Evolutionary conservation across 1,140 invertebrate genomes (phyloP).

Genomic region (Calliopsis andreniformis): DNA sequence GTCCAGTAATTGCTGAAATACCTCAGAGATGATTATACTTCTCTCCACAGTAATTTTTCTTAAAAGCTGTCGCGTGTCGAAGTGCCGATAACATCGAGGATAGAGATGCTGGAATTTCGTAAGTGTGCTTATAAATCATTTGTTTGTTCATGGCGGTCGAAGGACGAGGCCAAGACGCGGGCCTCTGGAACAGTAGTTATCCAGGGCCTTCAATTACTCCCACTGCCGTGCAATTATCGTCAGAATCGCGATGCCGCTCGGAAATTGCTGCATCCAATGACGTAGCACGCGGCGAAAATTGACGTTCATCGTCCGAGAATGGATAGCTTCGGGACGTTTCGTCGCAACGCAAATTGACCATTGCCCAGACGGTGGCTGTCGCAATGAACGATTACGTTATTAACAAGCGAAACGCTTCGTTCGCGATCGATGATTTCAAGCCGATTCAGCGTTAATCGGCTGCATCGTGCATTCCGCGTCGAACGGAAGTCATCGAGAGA

Average conservation of each 20-base stretch:
- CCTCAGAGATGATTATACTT: neutral
- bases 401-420: neutral
- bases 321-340: neutral
- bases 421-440: slow-evolving; percentile 7
- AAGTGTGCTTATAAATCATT: too few relatives aligned
- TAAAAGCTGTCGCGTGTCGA: neutral
- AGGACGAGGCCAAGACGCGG: neutral
- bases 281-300: neutral
- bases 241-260: neutral
- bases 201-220: neutral
- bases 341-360: neutral
- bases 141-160: neutral
- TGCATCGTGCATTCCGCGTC: slow-evolving; percentile 33
- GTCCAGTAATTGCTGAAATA: neutral
- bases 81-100: too few relatives aligned
- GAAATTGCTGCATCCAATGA: neutral
- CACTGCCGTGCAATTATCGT: slow-evolving; percentile 13
- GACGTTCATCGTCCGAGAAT: neutral
- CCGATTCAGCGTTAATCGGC: slow-evolving; percentile 40
- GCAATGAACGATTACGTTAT: neutral
- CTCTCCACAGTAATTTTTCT: neutral
- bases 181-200: too few relatives aligned
- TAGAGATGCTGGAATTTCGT: too few relatives aligned
- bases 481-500: slow-evolving; percentile 55
- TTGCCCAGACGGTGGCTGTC: neutral